phyloP scores from a whole-genome alignment of 2,113 vertebrate species.

The Columbina picui region DNA sequence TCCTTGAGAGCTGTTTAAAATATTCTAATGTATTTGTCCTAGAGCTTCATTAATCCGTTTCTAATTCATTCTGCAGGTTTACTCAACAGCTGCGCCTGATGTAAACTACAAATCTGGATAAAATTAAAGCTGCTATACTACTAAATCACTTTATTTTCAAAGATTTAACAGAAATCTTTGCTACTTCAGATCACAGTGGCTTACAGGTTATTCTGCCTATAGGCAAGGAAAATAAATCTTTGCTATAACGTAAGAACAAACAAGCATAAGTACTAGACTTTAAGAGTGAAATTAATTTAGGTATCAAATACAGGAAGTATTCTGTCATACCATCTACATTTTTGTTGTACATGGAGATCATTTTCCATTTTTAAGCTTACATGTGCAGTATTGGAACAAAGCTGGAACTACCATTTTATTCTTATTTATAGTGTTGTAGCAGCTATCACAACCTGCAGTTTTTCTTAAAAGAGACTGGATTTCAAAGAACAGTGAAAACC shows the following conservation, averaged over 20 bases:
- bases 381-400: background rate
- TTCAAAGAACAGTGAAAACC: constrained; percentile 19
- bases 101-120: constrained; percentile 65
- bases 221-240: background rate
- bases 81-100: constrained; percentile 65
- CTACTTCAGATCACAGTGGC: background rate
- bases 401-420: background rate
- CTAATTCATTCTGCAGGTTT: constrained; percentile 74
- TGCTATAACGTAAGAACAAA: background rate
- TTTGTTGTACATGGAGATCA: background rate
- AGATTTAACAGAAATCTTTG: constrained; percentile 49
- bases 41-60: constrained; percentile 69
- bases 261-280: background rate
- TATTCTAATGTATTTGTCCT: constrained; percentile 61
- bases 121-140: constrained; percentile 59
- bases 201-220: background rate
- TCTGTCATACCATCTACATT: background rate
- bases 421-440: constrained; percentile 27
- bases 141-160: constrained; percentile 61
- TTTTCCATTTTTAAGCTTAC: background rate
- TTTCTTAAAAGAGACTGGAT: constrained; percentile 10
- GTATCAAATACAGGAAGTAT: background rate
- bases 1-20: constrained; percentile 58
- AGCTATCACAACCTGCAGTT: background rate
- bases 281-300: background rate